A percentile compares a stretch with the other conserved stretches of the same genome.
Conservation (phyloP, 2,113 vertebrate genomes). For the Thryonomys swinderianus region DNA sequence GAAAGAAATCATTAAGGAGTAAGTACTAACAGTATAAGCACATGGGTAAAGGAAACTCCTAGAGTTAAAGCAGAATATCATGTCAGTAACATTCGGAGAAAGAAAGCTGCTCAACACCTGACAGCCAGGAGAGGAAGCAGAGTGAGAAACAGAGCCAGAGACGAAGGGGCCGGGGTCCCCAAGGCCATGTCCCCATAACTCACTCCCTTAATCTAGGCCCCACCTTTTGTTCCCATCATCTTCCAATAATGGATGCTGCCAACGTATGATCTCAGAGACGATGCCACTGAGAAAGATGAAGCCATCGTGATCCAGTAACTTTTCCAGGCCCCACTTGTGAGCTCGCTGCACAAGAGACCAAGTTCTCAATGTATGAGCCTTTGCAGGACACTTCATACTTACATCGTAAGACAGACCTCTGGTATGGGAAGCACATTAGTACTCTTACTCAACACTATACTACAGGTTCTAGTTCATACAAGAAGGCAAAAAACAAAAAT, state of each 20-base stretch:
- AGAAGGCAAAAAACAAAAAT: background rate
- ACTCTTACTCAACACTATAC: background rate
- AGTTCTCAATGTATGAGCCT: background rate
- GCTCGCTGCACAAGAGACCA: background rate
- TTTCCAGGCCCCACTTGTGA: background rate
- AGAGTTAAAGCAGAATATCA: background rate
- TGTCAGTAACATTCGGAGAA: background rate
- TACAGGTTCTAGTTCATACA: background rate
- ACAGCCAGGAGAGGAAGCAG: background rate
- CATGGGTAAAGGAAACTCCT: accelerated
- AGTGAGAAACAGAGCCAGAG: background rate
- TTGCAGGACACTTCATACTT: background rate
- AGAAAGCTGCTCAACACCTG: background rate
- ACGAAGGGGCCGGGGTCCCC: background rate
- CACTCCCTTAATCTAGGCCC: background rate
- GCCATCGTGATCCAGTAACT: background rate
- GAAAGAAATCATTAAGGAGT: background rate
- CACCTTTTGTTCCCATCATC: background rate
- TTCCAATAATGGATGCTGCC: background rate
- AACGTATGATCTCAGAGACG: background rate
- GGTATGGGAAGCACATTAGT: background rate
- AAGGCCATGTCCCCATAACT: background rate
- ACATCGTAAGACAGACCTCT: background rate
- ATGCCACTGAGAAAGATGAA: background rate
- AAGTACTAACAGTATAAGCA: background rate